phyloP scores from a whole-genome alignment of 2,113 vertebrate genomes.

The Scomber colias region DNA sequence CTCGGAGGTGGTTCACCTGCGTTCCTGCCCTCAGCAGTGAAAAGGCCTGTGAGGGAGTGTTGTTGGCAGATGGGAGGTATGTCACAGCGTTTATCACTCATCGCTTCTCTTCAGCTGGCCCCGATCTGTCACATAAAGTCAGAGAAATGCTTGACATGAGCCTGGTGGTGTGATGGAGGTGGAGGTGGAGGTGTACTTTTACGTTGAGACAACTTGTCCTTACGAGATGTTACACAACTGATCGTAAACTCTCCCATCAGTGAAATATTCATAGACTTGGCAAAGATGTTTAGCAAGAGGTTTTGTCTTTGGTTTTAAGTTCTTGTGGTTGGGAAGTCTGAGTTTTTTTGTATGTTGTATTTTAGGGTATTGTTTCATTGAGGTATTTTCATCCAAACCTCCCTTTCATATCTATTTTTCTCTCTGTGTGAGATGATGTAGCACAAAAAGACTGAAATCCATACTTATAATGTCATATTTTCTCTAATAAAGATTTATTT shows the following conservation, averaged over 20 bases:
- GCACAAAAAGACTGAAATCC: not conserved
- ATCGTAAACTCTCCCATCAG: not conserved
- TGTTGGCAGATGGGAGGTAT: slow-evolving; percentile 50
- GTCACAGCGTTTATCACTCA: slow-evolving; percentile 53
- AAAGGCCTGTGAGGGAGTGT: slow-evolving; percentile 34
- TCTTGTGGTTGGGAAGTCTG: too few relatives aligned
- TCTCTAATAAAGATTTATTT: too few relatives aligned
- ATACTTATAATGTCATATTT: too few relatives aligned
- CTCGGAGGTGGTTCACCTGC: slow-evolving; percentile 12
- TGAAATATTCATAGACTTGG: not conserved
- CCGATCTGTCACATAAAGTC: slow-evolving; percentile 38
- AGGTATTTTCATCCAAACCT: not conserved
- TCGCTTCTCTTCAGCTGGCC: slow-evolving; percentile 22
- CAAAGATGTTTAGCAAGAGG: not conserved
- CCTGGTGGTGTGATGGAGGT: not conserved
- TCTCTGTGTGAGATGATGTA: not conserved
- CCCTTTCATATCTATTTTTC: not conserved
- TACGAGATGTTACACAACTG: slow-evolving; percentile 12
- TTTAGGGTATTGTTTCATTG: not conserved
- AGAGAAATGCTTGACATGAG: not conserved
- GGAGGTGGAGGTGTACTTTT: slow-evolving; percentile 4
- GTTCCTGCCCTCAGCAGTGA: not conserved
- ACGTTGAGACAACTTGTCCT: not conserved
- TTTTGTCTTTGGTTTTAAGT: not conserved
- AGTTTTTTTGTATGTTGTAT: not conserved